Conservation (phyloP, 2,888 invertebrate species). For the Chloromyia formosa region DNA sequence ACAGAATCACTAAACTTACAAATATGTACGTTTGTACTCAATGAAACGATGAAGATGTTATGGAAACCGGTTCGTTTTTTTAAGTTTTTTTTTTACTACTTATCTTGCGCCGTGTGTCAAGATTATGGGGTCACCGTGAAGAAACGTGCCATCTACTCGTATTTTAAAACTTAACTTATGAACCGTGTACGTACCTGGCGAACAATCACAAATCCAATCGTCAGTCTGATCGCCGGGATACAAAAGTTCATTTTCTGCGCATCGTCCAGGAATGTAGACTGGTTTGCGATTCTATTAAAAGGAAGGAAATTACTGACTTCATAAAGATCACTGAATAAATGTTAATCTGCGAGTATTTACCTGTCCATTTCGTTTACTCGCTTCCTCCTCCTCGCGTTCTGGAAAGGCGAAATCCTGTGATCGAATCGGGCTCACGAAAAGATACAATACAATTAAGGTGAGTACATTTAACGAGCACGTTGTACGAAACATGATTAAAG, state of each 20-base stretch:
- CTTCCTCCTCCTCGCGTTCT: constrained; percentile 56
- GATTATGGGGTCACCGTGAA: too few species aligned
- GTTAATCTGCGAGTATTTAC: constrained; percentile 52
- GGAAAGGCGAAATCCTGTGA: constrained; percentile 52
- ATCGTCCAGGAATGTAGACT: constrained; percentile 68
- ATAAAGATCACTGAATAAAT: not conserved
- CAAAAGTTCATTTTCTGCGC: constrained; percentile 71
- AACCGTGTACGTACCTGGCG: constrained; percentile 57
- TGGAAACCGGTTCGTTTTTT: too few species aligned
- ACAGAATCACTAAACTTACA: too few species aligned
- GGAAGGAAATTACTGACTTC: not conserved
- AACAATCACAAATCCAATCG: constrained; percentile 71
- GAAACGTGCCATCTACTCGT: too few species aligned
- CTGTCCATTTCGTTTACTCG: constrained; percentile 56
- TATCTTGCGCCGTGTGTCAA: too few species aligned
- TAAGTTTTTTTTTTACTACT: too few species aligned
- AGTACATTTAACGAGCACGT: too few species aligned
- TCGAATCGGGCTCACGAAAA: not conserved
- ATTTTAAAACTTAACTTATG: too few species aligned
- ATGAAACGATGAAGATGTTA: too few species aligned
- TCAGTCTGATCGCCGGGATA: constrained; percentile 73
- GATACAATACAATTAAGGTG: not conserved
- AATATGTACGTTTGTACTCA: too few species aligned
- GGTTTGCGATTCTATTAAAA: constrained; percentile 66
- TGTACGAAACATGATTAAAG: too few species aligned